These are phyloP conservation scores for Lordiphosa clarofinis DNA, from an alignment of 1,140 invertebrate species.

Conservation along the genomic window DNA sequence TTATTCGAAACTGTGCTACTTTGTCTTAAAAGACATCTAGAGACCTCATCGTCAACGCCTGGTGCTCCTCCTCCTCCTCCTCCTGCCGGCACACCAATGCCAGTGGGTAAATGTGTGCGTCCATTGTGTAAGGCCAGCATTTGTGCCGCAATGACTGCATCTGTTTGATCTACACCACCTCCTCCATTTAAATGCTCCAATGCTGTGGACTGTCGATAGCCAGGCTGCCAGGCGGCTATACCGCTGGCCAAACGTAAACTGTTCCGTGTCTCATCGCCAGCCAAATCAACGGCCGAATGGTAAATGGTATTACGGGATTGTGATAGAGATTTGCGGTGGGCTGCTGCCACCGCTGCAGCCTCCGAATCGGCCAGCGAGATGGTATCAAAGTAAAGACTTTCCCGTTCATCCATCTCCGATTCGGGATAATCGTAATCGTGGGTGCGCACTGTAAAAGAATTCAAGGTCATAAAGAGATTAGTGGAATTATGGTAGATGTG, in stretches of 20 bases:
- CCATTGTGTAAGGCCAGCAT: slow-evolving; percentile 66
- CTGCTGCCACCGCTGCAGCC: slow-evolving; percentile 62
- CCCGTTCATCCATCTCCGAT: slow-evolving; percentile 79
- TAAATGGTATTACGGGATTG: slow-evolving; percentile 78
- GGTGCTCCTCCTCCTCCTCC: slow-evolving; percentile 13
- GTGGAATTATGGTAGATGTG: neutral
- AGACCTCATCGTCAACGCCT: slow-evolving; percentile 74
- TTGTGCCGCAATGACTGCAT: slow-evolving; percentile 65
- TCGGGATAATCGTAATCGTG: slow-evolving; percentile 76
- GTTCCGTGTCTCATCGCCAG: slow-evolving; percentile 54
- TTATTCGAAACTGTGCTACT: slow-evolving; percentile 78
- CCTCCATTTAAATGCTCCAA: slow-evolving; percentile 61
- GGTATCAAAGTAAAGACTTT: slow-evolving; percentile 77
- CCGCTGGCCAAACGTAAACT: slow-evolving; percentile 40
- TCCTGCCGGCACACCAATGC: slow-evolving; percentile 31
- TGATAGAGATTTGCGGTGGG: slow-evolving; percentile 75
- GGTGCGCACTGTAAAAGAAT: slow-evolving; percentile 68
- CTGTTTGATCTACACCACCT: slow-evolving; percentile 45
- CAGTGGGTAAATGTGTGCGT: slow-evolving; percentile 58
- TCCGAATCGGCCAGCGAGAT: slow-evolving; percentile 78
- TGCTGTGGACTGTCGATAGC: slow-evolving; percentile 69
- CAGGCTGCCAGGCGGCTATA: slow-evolving; percentile 54
- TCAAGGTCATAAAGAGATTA: neutral
- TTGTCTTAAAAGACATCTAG: slow-evolving; percentile 78
- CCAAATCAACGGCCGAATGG: slow-evolving; percentile 75